Conservation (phyloP, 2,888 invertebrate genomes). For the Lepidochrysops patricia region DNA sequence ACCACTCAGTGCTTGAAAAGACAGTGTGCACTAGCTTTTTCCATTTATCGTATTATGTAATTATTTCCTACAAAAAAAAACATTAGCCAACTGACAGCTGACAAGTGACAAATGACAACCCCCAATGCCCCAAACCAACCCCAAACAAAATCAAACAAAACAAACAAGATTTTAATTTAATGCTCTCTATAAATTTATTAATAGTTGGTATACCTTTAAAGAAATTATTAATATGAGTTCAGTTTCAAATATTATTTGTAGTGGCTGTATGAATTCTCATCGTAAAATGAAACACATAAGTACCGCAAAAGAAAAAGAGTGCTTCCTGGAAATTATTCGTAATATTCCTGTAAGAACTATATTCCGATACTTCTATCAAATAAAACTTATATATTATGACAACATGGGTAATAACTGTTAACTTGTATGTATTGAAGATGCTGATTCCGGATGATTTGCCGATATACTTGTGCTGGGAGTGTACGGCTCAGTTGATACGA, state of each 20-base stretch:
- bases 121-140: not conserved
- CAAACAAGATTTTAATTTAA: not conserved
- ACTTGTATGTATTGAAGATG: not conserved
- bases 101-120: no score
- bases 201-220: not conserved
- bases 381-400: no score
- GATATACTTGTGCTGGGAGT: slow-evolving; percentile 51
- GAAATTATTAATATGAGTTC: not conserved
- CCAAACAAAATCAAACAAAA: not conserved
- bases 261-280: slow-evolving; percentile 3
- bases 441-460: slow-evolving; percentile 2
- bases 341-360: slow-evolving; percentile 1
- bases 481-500: slow-evolving; percentile 34
- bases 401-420: not conserved
- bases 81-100: no score
- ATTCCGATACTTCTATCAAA: not conserved
- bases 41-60: no score
- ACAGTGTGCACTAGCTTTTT: no score
- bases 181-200: not conserved
- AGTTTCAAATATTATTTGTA: slow-evolving; percentile 2
- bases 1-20: no score
- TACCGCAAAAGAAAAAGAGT: slow-evolving; percentile 3
- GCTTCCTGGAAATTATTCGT: slow-evolving; percentile 12
- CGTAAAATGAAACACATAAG: slow-evolving; percentile 6
- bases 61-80: no score